Percentiles rank a stretch among this genome's conserved stretches.
Evolutionary conservation across 2,797 vertebrate genomes (phyloP).

Genomic region (Anguilla anguilla): DNA sequence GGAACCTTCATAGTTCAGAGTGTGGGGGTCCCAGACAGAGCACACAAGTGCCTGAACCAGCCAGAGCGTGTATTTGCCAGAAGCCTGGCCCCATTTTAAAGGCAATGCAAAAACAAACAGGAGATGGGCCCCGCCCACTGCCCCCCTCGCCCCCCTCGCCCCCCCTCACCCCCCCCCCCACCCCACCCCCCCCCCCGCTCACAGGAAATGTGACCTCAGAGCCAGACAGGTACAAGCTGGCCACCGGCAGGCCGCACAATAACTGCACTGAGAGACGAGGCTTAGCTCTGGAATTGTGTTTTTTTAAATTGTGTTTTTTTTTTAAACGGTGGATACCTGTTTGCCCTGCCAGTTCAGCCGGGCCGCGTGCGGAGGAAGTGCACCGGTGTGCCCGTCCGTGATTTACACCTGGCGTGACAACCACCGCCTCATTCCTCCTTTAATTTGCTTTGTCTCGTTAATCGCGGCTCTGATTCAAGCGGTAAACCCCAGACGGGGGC

Average conservation of each 20-base stretch:
- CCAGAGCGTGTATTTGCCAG: constrained; percentile 43
- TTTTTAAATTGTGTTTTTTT: constrained; percentile 34
- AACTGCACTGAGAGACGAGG: constrained; percentile 47
- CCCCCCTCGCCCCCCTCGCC: too few relatives aligned
- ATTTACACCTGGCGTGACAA: constrained; percentile 52
- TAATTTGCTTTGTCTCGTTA: constrained; percentile 54
- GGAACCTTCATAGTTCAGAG: constrained; percentile 47
- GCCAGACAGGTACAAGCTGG: constrained; percentile 57
- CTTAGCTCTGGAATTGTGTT: constrained; percentile 61
- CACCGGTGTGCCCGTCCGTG: constrained; percentile 66
- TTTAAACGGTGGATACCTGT: constrained; percentile 59
- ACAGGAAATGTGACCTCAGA: constrained; percentile 52
- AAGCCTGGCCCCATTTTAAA: constrained; percentile 37
- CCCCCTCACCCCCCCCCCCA: too few relatives aligned
- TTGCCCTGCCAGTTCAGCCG: constrained; percentile 68
- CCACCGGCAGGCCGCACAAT: constrained; percentile 58
- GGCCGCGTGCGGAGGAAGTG: constrained; percentile 67
- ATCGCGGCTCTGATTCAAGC: constrained; percentile 60
- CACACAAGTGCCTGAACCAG: constrained; percentile 38
- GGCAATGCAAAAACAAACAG: constrained; percentile 41
- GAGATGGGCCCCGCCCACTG: constrained; percentile 51
- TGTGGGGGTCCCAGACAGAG: constrained; percentile 41
- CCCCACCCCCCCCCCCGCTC: constrained; percentile 25
- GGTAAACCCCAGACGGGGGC: constrained; percentile 55
- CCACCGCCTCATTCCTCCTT: constrained; percentile 49